phyloP scores from a whole-genome alignment of 2,113 vertebrate species.

The Calyptomena viridis region DNA sequence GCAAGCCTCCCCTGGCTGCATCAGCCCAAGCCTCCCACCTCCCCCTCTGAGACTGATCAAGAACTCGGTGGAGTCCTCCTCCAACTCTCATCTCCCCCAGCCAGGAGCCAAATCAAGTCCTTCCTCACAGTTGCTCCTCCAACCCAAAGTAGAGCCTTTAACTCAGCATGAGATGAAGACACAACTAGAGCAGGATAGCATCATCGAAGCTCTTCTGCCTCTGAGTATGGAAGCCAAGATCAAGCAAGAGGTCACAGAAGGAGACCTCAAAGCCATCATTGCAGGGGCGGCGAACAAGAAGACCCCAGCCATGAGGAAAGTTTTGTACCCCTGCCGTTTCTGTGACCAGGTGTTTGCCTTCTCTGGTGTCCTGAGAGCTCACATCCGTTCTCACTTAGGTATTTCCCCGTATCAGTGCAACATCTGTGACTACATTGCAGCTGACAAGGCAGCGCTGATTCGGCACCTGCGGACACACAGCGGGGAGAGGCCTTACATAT shows the following conservation, averaged over 20 bases:
- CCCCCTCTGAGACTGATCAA: constrained; percentile 81
- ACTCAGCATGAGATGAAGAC: constrained; percentile 75
- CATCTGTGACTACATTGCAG: constrained; percentile 94
- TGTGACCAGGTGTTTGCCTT: constrained; percentile 93
- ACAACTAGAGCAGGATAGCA: constrained; percentile 81
- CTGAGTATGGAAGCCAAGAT: constrained; percentile 78
- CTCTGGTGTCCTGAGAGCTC: constrained; percentile 89
- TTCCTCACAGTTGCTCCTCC: constrained; percentile 61
- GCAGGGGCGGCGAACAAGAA: constrained; percentile 74
- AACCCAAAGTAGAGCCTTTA: constrained; percentile 64
- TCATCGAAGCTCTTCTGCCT: constrained; percentile 81
- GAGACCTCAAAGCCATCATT: constrained; percentile 80
- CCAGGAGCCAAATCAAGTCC: constrained; percentile 64
- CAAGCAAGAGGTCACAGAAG: constrained; percentile 85
- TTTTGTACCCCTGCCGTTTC: constrained; percentile 90
- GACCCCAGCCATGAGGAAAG: constrained; percentile 77
- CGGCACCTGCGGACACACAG: constrained; percentile 95
- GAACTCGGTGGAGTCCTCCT: constrained; percentile 74
- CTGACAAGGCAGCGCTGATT: constrained; percentile 94
- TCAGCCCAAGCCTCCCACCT: constrained; percentile 89
- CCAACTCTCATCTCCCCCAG: constrained; percentile 64
- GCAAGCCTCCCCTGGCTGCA: constrained; percentile 91
- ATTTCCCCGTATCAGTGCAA: constrained; percentile 94
- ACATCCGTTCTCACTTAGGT: constrained; percentile 93
- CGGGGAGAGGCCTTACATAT: constrained; percentile 94